Evolutionary conservation across 2,888 invertebrate genomes (phyloP), one percentile per base, ranked within the genome.

Genomic region (Nebria brevicollis): DNA sequence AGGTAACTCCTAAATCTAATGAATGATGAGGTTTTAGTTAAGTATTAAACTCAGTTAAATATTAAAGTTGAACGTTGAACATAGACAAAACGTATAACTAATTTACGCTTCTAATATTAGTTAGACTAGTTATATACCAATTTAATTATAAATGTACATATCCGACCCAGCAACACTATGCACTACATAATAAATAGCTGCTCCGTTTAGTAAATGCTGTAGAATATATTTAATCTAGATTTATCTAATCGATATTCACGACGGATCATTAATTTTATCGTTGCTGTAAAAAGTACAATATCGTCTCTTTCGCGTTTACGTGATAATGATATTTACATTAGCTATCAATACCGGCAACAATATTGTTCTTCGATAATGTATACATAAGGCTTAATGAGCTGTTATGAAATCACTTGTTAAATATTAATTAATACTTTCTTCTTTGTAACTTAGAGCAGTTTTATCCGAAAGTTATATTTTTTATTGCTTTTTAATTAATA

Each of bases 241-340:
- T 54, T 54, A 54, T 54, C 54, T 54, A 54, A 54, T 54, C 54
- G 54, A 54, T 54, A 54, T 54, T 54, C 54, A 54, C 54, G 54
- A 54, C 8, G 13, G 54, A 54, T 54, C 54, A 54, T 54, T 54
- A 54, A 54, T 54, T 54, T 54, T 54, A 54, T 13, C 54, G 7
- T 13, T 54, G 2, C 13, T 54, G 13, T 54, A 8, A 13, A 54
- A 54, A 13, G 54, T 2, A 54, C 54, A 54, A 54, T 54, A 54
- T 54, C 54, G 54, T 7, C 54, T 54, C 11, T 54, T 54, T 8
- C 54, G 7, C 54, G 54, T 54, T 54, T 8, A 54, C 54, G 13
- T 54, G 54, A 6, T 54, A 54, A 54, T 54, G 54, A 54, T 54
- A 54, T 54, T 54, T 54, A 54, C 54, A 54, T 54, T 54, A 54